These are phyloP conservation scores for Gadus chalcogrammus DNA, from an alignment of 2,113 vertebrate species.

Conservation along the genomic window DNA sequence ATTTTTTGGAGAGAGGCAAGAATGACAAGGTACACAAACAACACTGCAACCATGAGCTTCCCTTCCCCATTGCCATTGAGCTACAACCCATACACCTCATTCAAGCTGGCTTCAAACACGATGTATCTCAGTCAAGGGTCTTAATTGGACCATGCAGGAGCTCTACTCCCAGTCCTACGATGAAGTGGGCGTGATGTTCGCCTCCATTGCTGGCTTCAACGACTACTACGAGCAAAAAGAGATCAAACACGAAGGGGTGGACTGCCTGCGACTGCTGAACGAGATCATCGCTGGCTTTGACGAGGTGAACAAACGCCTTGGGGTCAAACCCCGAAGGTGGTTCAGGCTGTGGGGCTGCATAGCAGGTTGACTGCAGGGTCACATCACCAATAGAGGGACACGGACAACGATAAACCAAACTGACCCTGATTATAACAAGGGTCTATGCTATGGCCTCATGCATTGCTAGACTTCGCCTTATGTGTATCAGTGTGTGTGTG, in stretches of 20 bases:
- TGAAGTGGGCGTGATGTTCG: conserved; percentile 96
- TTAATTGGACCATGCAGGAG: conserved; percentile 63
- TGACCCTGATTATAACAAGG: too few species aligned
- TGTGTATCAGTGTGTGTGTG: too few species aligned
- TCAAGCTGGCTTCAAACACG: background rate
- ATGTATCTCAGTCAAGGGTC: too few species aligned
- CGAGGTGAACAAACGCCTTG: conserved; percentile 74
- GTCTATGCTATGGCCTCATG: too few species aligned
- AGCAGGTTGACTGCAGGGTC: too few species aligned
- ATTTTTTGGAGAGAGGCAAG: conserved; percentile 90
- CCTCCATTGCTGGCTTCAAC: conserved; percentile 90
- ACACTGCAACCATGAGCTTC: background rate
- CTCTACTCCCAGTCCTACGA: conserved; percentile 94
- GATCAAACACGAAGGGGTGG: conserved; percentile 91
- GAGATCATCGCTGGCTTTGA: conserved; percentile 97
- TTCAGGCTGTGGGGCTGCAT: too few species aligned
- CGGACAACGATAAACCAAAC: too few species aligned
- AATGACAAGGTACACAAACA: conserved; percentile 82
- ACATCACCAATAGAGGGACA: too few species aligned
- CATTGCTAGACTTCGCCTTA: too few species aligned
- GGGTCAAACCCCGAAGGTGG: too few species aligned
- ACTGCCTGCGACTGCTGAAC: conserved; percentile 88
- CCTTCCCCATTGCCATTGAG: background rate
- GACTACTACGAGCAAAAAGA: conserved; percentile 95
- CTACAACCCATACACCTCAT: background rate